Evolutionary conservation across 1,140 invertebrate species (phyloP).

Genomic region (Lucilia cuprina): DNA sequence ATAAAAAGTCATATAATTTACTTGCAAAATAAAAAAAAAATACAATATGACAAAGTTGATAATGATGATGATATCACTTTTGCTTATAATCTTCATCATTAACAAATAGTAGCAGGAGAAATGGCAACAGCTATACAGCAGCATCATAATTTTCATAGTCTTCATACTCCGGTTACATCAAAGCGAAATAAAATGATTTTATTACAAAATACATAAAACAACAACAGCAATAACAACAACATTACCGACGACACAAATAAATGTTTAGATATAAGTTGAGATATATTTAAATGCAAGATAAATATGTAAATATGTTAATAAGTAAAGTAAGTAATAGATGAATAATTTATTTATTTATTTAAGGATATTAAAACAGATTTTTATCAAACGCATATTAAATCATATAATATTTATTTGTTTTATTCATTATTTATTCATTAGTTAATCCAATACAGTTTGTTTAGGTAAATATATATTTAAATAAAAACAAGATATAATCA

Average conservation of each 20-base stretch:
- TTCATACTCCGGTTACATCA: background rate
- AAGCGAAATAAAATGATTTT: background rate
- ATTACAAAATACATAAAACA: background rate
- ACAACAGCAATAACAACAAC: background rate
- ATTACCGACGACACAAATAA: background rate
- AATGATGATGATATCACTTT: background rate
- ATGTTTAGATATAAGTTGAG: no score
- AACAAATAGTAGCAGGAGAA: background rate
- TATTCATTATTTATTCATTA: background rate
- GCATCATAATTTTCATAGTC: background rate
- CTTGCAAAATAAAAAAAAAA: background rate
- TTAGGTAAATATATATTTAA: no score
- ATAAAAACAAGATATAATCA: no score
- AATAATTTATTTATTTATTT: slow-evolving; percentile 18
- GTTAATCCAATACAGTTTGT: background rate
- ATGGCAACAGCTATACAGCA: background rate
- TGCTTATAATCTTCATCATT: background rate
- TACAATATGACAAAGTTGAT: background rate
- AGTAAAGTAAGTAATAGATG: background rate
- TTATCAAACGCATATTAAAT: background rate
- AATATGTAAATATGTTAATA: background rate
- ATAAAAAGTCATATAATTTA: no score
- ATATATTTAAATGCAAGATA: background rate
- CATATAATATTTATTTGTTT: background rate
- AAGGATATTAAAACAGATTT: slow-evolving; percentile 1